Base-by-base conservation (phyloP, 2,888 invertebrate genomes). In the Imbricaverruca yamaguchii region DNA sequence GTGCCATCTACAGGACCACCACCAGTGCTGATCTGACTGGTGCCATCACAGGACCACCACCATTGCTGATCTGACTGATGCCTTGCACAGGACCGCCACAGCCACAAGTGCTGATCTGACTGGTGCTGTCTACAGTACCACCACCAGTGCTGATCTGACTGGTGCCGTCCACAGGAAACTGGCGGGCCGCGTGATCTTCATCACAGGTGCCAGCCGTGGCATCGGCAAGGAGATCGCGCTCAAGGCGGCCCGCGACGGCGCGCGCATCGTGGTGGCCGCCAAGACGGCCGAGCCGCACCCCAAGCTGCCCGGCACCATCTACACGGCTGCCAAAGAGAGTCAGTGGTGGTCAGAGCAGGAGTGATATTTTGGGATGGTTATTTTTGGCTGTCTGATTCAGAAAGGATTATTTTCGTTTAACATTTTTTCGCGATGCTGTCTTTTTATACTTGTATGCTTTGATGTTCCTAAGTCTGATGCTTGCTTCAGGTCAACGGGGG, bases 211-310 rank as follows among this genome's bases (percentile, higher is more conserved):
- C 23, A 97, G 96, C 81, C 91, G 98, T 85, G 98, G 98, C 57
- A 98, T 98, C 86, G 98, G 98, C 0, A 94, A 96, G 88, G 93
- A 93, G 23, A 97, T 98, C 85, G 98, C 97, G 9, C 87, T 97
- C 82, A 97, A 96, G 89, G 93, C 93, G 4, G 96, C 97, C 0
- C 91, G 90, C 87, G 96, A 97, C 91, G 96, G 96, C 57, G 96
- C 96, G 0, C 96, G 96, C 87, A 90, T 97, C 85, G 92, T 96
- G 21, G 91, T 97, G 83, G 96, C 96, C 81, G 96, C 96, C 10
- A 97, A 97, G 90, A 96, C 96, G 55, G 93, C 93, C 0, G 92
- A 93, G 84, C 92, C 94, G 0, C 95, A 97, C 89, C 94, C 96
- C 0, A 96, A 95, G 88, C 88, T 97, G 65, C 94, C 95, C 25